These are phyloP conservation scores for Sus scrofa DNA, from an alignment of 2,113 vertebrate species.

Conservation along the genomic window T2T-Sscrofa CM000812.6:82058001-82058500, in stretches of 20 bases:
- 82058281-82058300: neutral
- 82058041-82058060: neutral
- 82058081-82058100: neutral
- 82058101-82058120: neutral
- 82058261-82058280: neutral
- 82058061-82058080: neutral
- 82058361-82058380: neutral
- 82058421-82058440: neutral
- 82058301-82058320: neutral
- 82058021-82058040: neutral
- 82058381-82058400: neutral
- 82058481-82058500: slow-evolving; percentile 1
- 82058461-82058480: neutral
- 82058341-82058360: neutral
- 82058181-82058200: neutral
- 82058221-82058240: neutral
- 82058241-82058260: neutral
- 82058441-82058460: slow-evolving; percentile 43
- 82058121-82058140: neutral
- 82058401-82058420: neutral
- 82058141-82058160: neutral
- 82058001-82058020: fast-evolving
- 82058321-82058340: neutral
- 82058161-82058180: neutral
- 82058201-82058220: neutral